A percentile compares a stretch with the other conserved stretches of the same genome.
phyloP scores from a whole-genome alignment of 2,113 vertebrate species.

The Ranitomeya imitator region DNA sequence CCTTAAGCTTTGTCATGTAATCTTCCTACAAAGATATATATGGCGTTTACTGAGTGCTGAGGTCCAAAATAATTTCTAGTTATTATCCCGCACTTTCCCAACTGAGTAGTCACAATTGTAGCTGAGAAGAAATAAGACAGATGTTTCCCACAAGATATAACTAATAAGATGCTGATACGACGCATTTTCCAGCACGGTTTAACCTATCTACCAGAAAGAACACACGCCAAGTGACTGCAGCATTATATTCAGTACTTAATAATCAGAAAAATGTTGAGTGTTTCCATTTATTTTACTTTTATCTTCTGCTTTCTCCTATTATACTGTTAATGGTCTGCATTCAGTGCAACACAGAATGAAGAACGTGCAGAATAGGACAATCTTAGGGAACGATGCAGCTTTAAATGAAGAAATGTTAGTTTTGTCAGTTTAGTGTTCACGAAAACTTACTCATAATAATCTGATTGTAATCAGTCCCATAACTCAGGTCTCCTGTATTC shows the following conservation, averaged over 20 bases:
- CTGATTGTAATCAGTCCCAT: not conserved
- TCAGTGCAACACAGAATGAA: not conserved
- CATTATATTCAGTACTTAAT: not conserved
- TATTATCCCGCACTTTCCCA: constrained; percentile 25
- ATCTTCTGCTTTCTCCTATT: not conserved
- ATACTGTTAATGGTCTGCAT: not conserved
- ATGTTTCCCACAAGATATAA: constrained; percentile 38
- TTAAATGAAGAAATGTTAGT: not conserved
- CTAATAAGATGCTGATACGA: constrained; percentile 32
- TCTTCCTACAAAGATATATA: not conserved
- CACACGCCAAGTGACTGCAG: not conserved
- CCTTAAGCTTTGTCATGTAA: constrained; percentile 24
- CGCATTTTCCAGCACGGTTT: not conserved
- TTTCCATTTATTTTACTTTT: not conserved
- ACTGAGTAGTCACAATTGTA: constrained; percentile 14
- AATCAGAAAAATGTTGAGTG: not conserved
- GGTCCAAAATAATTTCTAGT: not conserved
- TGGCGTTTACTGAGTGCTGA: not conserved
- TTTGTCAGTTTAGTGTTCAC: not conserved
- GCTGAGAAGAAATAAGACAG: constrained; percentile 27
- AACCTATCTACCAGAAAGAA: not conserved
- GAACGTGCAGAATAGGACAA: not conserved
- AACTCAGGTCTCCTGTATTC: constrained; percentile 15
- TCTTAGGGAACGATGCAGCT: not conserved
- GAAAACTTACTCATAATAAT: constrained; percentile 10